Evolutionary conservation across 64 coral and sea anemone genomes (phyloP).

Genomic region (Pocillopora damicornis): DNA sequence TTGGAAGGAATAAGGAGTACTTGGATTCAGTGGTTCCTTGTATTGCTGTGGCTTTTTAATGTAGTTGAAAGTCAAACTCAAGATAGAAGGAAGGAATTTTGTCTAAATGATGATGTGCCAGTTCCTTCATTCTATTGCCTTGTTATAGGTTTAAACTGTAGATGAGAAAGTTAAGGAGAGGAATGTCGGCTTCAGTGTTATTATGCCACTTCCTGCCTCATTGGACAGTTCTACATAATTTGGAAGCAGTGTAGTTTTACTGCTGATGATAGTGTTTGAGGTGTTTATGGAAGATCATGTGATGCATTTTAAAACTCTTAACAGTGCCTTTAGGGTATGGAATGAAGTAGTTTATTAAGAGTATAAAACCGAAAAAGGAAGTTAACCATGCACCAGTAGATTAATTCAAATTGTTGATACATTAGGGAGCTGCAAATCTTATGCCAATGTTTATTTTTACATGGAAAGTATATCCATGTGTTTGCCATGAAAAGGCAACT

Average conservation of each 20-base stretch:
- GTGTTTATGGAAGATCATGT: background rate
- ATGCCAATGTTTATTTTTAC: background rate
- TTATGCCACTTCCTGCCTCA: background rate
- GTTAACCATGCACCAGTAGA: background rate
- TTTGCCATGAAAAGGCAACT: slow-evolving; percentile 2
- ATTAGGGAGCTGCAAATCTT: background rate
- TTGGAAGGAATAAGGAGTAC: background rate
- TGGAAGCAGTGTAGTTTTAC: background rate
- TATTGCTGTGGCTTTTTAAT: background rate
- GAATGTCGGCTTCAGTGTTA: slow-evolving; percentile 13
- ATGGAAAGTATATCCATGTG: background rate
- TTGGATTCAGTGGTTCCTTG: background rate
- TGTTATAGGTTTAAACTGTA: background rate
- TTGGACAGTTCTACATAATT: background rate
- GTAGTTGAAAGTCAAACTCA: background rate
- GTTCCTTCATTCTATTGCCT: background rate
- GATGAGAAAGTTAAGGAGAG: background rate
- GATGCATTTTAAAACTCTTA: background rate
- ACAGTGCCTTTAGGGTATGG: background rate
- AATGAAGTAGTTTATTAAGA: background rate
- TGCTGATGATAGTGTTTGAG: background rate
- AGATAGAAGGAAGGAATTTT: background rate
- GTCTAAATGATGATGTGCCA: background rate
- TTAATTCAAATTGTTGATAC: background rate
- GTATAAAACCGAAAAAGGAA: background rate